Base-by-base conservation (phyloP, 2,888 invertebrate species). In the Nasonia oneida region DNA sequence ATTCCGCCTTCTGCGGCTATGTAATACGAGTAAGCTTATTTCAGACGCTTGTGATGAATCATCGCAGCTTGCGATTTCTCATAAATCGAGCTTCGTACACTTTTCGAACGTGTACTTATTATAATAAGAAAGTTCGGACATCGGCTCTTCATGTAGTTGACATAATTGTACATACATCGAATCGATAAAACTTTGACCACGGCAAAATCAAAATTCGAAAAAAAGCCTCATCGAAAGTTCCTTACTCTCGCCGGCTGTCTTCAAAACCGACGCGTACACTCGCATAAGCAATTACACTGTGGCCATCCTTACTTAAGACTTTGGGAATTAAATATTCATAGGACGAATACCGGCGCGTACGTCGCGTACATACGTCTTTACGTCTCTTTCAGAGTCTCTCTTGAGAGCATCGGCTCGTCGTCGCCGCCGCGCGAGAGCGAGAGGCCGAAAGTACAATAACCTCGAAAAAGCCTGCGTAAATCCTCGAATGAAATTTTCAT, bases 381-480 rank as follows among this genome's bases (percentile, higher is more conserved):
- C 64, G 29, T 29, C 29, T 64, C 64, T 64, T 64, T 64, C 64
- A 23, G 4, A 67, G 33, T 15, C 33, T 33, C 67, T 33, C 33
- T 29, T 29, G 33, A 67, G 29, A 57, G 33, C 33, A 15, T 6
- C 67, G 15, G 29, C 67, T 67, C 67, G 29, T 23, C 33, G 23
- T 29, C 29, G 29, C 29, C 57, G 3, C 37, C 4, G n/a, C n/a
- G 61, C n/a, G 61, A 4, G 8, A 4, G 8, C 8, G 53, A 61
- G 67, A 67, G 67, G 67, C 29, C 33, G 14, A 67, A 33, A 33
- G 67, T 67, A 29, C 67, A 67, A 67, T 14, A 67, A 67, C 67
- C 67, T 67, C 67, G 12, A 33, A 33, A 29, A 29, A 67, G 14
- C 33, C 29, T 33, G 67, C 29, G 29, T 33, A 33, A 67, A 67